Percentiles rank a stretch among this genome's conserved stretches.
Conservation (phyloP, 53 echinoderm and acorn worm species). For the Paracentrotus lividus region DNA sequence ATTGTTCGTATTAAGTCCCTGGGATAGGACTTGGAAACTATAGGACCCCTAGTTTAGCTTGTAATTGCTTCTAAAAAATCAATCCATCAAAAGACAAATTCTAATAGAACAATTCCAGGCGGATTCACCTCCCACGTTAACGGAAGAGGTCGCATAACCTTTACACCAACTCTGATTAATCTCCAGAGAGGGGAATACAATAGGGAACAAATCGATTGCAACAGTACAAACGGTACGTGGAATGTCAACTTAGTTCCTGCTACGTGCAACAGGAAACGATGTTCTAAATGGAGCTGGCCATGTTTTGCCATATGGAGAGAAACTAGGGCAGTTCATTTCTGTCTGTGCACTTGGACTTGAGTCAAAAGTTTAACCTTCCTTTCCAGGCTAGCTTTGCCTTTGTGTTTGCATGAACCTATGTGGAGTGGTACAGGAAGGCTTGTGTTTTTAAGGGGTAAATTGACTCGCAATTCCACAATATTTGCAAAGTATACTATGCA, state of each 20-base stretch:
- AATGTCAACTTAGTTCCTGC: slow-evolving; percentile 30
- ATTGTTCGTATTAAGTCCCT: too few species aligned
- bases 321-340: slow-evolving; percentile 66
- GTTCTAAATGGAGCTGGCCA: neutral
- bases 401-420: slow-evolving; percentile 33
- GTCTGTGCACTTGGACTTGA: slow-evolving; percentile 50
- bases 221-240: neutral
- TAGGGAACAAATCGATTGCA: neutral
- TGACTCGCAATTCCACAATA: neutral
- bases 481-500: too few species aligned
- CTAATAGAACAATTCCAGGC: too few species aligned
- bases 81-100: too few species aligned
- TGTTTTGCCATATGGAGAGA: slow-evolving; percentile 67
- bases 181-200: neutral
- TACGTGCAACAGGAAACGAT: slow-evolving; percentile 27
- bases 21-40: too few species aligned
- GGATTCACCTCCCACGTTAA: too few species aligned
- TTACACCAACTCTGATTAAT: neutral
- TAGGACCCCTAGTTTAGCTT: too few species aligned
- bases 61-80: too few species aligned
- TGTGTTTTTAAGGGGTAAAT: neutral
- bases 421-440: neutral
- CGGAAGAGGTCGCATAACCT: too few species aligned
- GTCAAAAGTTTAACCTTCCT: slow-evolving; percentile 47
- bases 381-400: neutral